phyloP scores from a whole-genome alignment of 2,888 invertebrate genomes.

The Neuroscelio doddi region DNA sequence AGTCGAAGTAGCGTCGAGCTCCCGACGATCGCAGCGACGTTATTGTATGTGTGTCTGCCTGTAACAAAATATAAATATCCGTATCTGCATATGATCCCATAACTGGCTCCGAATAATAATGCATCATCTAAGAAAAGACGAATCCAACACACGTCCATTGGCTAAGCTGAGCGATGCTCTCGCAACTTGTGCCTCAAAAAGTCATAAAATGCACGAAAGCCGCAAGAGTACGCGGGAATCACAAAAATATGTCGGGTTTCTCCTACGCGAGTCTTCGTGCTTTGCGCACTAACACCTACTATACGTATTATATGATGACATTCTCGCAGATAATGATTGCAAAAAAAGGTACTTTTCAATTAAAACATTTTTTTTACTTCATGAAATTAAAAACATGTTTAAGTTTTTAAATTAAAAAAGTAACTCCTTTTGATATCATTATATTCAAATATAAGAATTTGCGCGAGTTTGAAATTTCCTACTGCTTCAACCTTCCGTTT shows the following conservation, averaged over 20 bases:
- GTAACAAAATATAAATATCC: constrained; percentile 73
- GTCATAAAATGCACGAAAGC: constrained; percentile 40
- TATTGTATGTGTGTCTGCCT: constrained; percentile 63
- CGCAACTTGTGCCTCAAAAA: constrained; percentile 33
- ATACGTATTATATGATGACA: constrained; percentile 38
- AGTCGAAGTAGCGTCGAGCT: constrained; percentile 39
- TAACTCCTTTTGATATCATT: too few species aligned
- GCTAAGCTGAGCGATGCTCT: constrained; percentile 39
- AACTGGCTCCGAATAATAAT: constrained; percentile 65
- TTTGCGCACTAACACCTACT: constrained; percentile 28
- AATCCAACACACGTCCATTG: constrained; percentile 39
- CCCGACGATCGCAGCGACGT: constrained; percentile 61
- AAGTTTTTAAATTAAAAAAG: too few species aligned
- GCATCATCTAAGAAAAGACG: constrained; percentile 54
- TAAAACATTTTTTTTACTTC: too few species aligned
- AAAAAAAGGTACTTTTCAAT: too few species aligned
- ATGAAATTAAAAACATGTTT: too few species aligned
- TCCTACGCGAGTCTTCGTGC: constrained; percentile 45
- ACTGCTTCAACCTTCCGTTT: background rate
- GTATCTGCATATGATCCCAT: constrained; percentile 62
- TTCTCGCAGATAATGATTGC: constrained; percentile 4
- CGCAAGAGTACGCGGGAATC: constrained; percentile 56
- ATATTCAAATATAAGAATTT: too few species aligned
- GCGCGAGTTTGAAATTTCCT: background rate
- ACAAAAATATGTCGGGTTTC: constrained; percentile 66